Evolutionary conservation across 2,888 invertebrate genomes (phyloP), one percentile per base, ranked within the genome.

Genomic region (Callyntrura guangdongensis): DNA sequence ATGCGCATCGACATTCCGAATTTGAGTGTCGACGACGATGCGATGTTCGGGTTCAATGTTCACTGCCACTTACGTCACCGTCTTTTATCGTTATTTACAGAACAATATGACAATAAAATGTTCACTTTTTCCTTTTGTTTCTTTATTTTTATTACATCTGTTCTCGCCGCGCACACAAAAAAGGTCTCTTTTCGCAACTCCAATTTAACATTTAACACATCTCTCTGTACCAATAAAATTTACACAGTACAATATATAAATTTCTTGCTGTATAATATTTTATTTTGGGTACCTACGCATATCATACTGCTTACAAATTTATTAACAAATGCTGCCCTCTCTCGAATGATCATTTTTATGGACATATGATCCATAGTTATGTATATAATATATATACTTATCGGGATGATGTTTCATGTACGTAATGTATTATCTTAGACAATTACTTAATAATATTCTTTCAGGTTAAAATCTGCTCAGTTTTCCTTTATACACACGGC

Each of bases 391-490:
- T 64, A 22, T 11, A 12, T 67, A 67, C 17, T 8, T n/a, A n/a
- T 17, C n/a, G 56, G 56, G 17, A n/a, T 2, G n/a, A 56, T n/a
- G 56, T 56, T 56, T 56, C 56, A 56, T 56, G 17, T 56, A 56
- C 17, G 56, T 56, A 56, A 56, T 56, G 36, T 36, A 4, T 36
- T 36, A 36, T 36, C 36, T 36, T 36, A 36, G 36, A 36, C 36
- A 36, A 36, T 36, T 36, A 36, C 36, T 36, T 36, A 36, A 4
- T 36, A 36, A 2, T 22, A 25, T 3, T 22, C 9, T 14, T 67
- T 67, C 67, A 67, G 67, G 22, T 67, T 67, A 67, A 67, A 67
- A 67, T 67, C 27, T 67, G 20, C 22, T 67, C 67, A 67, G 67
- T 67, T 67, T 61, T 64, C 64, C 8, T 61, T 64, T 64, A 64